A percentile compares a stretch with the other conserved stretches of the same genome.
Evolutionary conservation across 2,113 vertebrate genomes (phyloP).

Genomic region (Mastomys natalensis): DNA sequence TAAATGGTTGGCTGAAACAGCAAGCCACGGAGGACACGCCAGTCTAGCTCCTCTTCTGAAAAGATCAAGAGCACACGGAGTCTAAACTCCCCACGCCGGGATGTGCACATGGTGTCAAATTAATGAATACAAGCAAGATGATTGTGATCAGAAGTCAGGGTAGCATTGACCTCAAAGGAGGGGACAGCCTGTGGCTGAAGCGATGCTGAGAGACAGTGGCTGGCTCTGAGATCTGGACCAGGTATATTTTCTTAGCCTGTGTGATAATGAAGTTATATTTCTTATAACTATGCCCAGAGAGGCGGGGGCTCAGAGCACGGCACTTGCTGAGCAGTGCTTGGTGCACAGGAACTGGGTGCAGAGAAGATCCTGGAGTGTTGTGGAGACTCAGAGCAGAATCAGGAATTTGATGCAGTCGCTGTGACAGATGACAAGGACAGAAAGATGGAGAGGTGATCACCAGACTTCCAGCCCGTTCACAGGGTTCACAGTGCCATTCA

Average conservation of each 20-base stretch:
- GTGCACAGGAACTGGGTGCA: fast-evolving
- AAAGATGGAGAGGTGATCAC: too few relatives aligned
- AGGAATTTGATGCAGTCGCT: neutral
- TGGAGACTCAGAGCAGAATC: neutral
- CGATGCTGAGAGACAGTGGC: neutral
- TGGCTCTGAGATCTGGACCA: neutral
- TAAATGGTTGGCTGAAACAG: neutral
- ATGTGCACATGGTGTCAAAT: neutral
- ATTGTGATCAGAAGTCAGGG: neutral
- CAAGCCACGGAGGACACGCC: neutral
- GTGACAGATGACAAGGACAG: neutral
- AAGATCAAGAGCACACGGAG: neutral
- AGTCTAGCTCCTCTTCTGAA: neutral
- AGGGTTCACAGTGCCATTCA: neutral
- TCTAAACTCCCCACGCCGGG: neutral
- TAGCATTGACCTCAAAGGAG: neutral
- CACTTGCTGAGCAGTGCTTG: neutral
- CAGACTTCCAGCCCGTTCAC: neutral
- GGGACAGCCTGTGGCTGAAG: neutral
- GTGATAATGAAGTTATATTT: too few relatives aligned
- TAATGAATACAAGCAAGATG: neutral
- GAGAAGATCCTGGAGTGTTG: too few relatives aligned
- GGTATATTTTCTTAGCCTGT: neutral
- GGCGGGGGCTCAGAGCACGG: neutral
- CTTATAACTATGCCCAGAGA: neutral